Evolutionary conservation across 1,140 invertebrate species (phyloP), one percentile per base, ranked within the genome.

Genomic region (Hormaphis cornu): DNA sequence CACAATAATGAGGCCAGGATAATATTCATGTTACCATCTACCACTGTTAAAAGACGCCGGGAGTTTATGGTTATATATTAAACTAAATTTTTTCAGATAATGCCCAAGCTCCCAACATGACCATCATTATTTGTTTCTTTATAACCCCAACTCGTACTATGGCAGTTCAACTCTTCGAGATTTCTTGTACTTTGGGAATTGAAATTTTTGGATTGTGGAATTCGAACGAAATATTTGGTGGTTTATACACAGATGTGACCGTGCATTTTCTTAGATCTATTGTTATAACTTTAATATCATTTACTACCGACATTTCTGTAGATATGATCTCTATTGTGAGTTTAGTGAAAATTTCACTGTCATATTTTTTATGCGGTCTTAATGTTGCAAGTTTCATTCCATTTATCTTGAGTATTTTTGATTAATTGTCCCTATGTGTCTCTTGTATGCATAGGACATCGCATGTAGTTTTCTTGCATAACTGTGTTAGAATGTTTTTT

Each of bases 161-260:
- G 70, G 24, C 58, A 61, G 12, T 56, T 56, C 6, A 56, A 56
- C 20, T 56, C 53, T 3, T 18, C 53, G 37, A 71, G 18, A 26
- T 61, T 59, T 70, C 61, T 35, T 24, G 35, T 52, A 10, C 30
- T 63, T 37, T 59, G 16, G 56, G 50, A 35, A 50, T 52, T 40
- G 22, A 71, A 71, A 22, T 71, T 71, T 14, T 26, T 3, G 70
- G 56, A 48, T 71, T 16, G 37, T 53, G 7, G n/a, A 71, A 58
- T 2, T 2, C 28, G 28, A 71, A 71, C 1, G 35, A 8, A 26
- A 8, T 24, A 48, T 16, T 53, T 16, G 69, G 42, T 6, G 46
- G 28, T 22, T 69, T 69, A 28, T 69, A 69, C 14, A 56, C 24
- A 22, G 30, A 56, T n/a, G 53, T 56, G 14, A 56, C 24, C 2